Percentiles rank a stretch among this genome's conserved stretches.
Conservation (phyloP, 2,113 vertebrate genomes). For the Percopsis transmontana region DNA sequence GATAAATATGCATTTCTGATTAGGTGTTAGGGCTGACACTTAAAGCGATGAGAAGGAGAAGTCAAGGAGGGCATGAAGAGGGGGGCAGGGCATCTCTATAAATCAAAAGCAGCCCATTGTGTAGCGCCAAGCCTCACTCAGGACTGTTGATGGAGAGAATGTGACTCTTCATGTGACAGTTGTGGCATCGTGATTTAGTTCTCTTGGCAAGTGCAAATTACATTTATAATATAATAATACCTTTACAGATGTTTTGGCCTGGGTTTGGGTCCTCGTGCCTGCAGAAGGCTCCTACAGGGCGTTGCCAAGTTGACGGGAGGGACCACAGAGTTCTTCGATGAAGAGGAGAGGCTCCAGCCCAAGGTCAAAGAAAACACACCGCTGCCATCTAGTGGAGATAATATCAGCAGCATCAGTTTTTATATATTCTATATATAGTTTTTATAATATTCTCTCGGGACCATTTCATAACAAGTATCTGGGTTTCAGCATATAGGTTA, state of each 20-base stretch:
- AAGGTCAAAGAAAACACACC: conserved; percentile 79
- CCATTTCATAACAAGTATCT: no score
- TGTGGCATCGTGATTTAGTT: neutral
- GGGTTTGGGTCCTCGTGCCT: conserved; percentile 80
- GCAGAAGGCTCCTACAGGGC: conserved; percentile 82
- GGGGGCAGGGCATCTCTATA: neutral
- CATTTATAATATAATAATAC: neutral
- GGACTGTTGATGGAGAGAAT: neutral
- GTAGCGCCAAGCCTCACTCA: neutral
- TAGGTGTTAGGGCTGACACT: neutral
- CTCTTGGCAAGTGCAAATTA: neutral
- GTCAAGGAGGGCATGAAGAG: neutral
- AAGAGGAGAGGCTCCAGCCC: conserved; percentile 89
- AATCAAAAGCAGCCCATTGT: neutral
- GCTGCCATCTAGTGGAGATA: conserved; percentile 47
- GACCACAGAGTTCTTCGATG: conserved; percentile 80
- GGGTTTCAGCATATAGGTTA: no score
- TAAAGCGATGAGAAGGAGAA: neutral
- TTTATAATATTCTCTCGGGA: no score
- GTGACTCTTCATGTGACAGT: neutral
- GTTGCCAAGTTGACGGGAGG: conserved; percentile 89
- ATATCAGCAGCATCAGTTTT: conserved; percentile 6
- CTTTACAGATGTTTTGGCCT: conserved; percentile 83
- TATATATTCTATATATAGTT: no score
- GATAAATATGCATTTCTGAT: neutral